These are phyloP conservation scores for Pampus argenteus DNA, from an alignment of 2,797 vertebrate genomes.

Conservation along the genomic window DNA sequence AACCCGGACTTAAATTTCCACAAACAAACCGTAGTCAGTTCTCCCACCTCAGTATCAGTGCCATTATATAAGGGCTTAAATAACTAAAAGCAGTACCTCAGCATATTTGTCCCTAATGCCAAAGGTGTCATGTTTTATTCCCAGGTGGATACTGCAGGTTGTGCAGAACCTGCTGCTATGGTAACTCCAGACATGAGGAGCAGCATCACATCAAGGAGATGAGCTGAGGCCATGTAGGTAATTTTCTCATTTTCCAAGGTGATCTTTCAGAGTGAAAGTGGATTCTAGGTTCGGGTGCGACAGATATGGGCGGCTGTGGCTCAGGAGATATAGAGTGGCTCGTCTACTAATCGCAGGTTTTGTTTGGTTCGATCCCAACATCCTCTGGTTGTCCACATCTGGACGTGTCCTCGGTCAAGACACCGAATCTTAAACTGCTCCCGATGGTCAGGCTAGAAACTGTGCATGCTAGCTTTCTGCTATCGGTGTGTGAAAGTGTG, in stretches of 20 bases:
- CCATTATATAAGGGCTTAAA: neutral
- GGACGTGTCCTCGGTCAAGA: neutral
- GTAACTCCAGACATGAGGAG: neutral
- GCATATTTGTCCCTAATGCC: neutral
- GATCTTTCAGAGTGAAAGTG: neutral
- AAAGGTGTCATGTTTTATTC: constrained; percentile 8
- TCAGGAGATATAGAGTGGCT: no score
- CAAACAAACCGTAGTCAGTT: neutral
- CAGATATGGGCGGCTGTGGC: neutral
- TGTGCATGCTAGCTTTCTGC: no score
- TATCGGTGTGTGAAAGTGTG: no score
- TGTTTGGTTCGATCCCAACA: no score
- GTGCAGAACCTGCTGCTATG: neutral
- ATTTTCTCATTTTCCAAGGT: constrained; percentile 2
- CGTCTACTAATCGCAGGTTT: no score
- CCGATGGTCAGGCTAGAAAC: neutral
- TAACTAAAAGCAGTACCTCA: constrained; percentile 10
- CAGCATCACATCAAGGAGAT: neutral
- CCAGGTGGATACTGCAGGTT: neutral
- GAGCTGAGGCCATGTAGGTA: neutral
- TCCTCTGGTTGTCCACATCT: no score
- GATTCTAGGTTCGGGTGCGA: neutral
- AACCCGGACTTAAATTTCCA: neutral
- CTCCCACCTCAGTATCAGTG: neutral
- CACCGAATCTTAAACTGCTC: neutral